Conservation (phyloP, 2,113 vertebrate genomes). For the Rhabdornis inornatus region DNA sequence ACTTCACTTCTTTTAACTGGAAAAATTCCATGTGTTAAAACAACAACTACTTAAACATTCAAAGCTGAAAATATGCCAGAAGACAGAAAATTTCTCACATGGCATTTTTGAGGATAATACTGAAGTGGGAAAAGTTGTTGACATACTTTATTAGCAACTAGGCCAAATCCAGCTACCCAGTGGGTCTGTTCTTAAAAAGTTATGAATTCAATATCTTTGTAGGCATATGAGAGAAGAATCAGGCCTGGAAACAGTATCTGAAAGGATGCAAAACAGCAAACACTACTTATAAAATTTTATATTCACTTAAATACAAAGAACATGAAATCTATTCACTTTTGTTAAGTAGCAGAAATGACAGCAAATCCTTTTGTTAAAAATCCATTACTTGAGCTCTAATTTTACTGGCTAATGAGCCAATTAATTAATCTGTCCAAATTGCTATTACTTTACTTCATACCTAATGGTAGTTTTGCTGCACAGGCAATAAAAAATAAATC, state of each 20-base stretch:
- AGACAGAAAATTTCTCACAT: background rate
- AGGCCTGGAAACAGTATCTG: background rate
- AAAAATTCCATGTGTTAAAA: conserved; percentile 33
- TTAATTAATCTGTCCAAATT: background rate
- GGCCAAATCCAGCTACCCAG: background rate
- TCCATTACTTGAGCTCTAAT: background rate
- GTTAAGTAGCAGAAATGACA: background rate
- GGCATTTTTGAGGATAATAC: conserved; percentile 7
- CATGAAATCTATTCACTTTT: background rate
- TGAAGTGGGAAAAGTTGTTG: background rate
- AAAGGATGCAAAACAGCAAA: conserved; percentile 1
- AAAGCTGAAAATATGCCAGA: background rate
- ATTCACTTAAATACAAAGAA: background rate
- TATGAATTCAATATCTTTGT: background rate
- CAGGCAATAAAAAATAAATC: background rate
- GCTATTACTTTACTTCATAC: background rate
- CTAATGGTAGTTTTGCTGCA: background rate
- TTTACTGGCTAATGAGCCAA: conserved; percentile 32
- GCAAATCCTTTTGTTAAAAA: background rate
- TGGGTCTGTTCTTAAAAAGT: background rate
- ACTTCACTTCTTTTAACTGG: conserved; percentile 27
- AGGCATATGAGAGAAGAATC: background rate
- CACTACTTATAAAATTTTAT: background rate
- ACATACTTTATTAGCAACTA: background rate
- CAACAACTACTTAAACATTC: background rate